Conservation (phyloP, 30 jellyfish, hydroid and myxozoan genomes). For the Mastigias papua region DNA sequence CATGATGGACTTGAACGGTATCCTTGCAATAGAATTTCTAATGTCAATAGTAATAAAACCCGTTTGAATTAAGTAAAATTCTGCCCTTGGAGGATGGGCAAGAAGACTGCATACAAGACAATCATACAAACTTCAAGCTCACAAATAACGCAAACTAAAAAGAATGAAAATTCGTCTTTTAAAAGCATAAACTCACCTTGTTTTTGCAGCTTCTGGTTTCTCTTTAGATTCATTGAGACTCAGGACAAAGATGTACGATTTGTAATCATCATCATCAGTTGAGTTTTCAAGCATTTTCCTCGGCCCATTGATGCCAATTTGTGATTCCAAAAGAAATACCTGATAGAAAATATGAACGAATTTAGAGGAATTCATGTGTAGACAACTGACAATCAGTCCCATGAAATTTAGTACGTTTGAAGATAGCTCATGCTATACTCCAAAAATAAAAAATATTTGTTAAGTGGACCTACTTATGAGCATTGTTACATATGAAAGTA, state of each 20-base stretch:
- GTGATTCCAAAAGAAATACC: constrained; percentile 96
- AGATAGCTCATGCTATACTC: no score
- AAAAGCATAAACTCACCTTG: constrained; percentile 51
- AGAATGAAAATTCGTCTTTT: neutral
- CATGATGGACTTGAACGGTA: constrained; percentile 89
- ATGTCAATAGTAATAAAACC: no score
- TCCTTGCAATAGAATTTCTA: constrained; percentile 46
- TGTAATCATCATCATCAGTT: constrained; percentile 88
- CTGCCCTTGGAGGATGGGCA: neutral
- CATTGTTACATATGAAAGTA: no score
- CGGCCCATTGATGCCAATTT: constrained; percentile 72
- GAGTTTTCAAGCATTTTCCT: constrained; percentile 60
- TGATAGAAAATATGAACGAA: neutral
- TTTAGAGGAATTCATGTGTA: neutral
- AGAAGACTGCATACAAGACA: neutral
- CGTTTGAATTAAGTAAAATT: neutral
- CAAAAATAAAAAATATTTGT: no score
- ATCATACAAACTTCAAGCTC: no score
- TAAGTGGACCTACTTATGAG: no score
- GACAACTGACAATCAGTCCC: neutral
- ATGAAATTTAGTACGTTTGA: neutral
- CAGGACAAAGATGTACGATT: constrained; percentile 85
- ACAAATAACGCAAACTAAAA: neutral
- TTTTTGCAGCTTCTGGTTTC: constrained; percentile 81
- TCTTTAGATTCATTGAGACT: constrained; percentile 76